These are phyloP conservation scores for Eucriotettix oculatus DNA, from an alignment of 2,888 invertebrate genomes.

Conservation along the genomic window DNA sequence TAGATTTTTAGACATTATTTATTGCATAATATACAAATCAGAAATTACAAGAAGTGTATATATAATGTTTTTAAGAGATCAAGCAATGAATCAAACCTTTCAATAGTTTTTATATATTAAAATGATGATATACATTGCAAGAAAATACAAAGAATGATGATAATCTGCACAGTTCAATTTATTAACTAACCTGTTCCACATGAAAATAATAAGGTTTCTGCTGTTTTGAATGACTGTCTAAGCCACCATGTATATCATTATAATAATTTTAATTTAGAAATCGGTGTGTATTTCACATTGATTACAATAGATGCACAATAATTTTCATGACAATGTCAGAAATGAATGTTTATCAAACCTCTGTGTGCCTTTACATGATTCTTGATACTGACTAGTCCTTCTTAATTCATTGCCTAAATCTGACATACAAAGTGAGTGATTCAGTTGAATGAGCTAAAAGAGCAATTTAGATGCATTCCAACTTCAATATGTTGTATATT, in stretches of 20 bases:
- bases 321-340: background rate
- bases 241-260: no score
- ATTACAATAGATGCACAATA: background rate
- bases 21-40: no score
- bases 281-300: background rate
- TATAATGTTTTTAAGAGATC: no score
- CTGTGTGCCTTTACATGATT: background rate
- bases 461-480: constrained; percentile 9
- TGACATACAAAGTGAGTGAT: background rate
- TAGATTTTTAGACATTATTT: no score
- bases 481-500: background rate
- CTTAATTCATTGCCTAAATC: background rate
- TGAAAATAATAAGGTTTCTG: no score
- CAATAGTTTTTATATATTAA: background rate
- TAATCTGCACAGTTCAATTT: no score
- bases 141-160: no score
- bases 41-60: no score
- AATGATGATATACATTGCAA: background rate
- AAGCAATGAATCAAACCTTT: background rate
- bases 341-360: background rate
- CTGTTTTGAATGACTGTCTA: no score
- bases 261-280: background rate
- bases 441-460: background rate
- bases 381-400: background rate
- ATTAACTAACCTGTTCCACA: no score